Base-by-base conservation (phyloP, 2,888 invertebrate genomes). In the Litoditis marina region DNA sequence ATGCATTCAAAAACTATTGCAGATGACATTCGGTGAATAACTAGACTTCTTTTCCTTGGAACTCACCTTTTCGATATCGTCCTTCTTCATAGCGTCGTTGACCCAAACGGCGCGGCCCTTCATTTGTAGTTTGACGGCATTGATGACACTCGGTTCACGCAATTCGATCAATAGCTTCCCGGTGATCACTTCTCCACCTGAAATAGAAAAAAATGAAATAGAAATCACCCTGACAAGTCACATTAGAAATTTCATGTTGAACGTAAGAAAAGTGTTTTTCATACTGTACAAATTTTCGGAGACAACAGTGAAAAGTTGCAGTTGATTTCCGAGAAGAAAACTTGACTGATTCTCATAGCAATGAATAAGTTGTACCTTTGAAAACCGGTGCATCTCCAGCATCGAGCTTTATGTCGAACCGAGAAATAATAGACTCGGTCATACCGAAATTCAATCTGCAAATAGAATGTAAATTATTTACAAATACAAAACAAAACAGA, bases 31-130 rank as follows among this genome's bases (percentile, higher is more conserved):
- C n/a, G n/a, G n/a, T n/a, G n/a, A n/a, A n/a, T n/a, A n/a, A n/a
- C n/a, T n/a, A n/a, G n/a, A n/a, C n/a, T n/a, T n/a, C n/a, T n/a
- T n/a, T n/a, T n/a, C n/a, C n/a, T n/a, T n/a, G n/a, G n/a, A 34
- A 36, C 27, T 22, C n/a, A 72, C 72, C 66, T 75, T 75, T 52
- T 75, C 75, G 50, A 71, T 71, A 46, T 73, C 73, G 39, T 67
- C 73, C 47, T 71, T 71, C 51, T 73, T 73, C 57, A 67, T 46
- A 13, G 73, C 69, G 57, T 75, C 73, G 32, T 72, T 72, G 34
- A 73, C 47, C 67, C 67, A 73, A 8, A 65, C 69, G 31, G 75
- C 73, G 39, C 75, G 53, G 60, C 75, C 75, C 39, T 75, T 73
- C 68, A 75, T 75, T 55, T 75, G 75, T 42, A 73, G 47, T 30